These are phyloP conservation scores for Mnemiopsis leidyi DNA, from an alignment of 37 sponge, comb jelly and placozoan genomes.

Conservation along the genomic window DNA sequence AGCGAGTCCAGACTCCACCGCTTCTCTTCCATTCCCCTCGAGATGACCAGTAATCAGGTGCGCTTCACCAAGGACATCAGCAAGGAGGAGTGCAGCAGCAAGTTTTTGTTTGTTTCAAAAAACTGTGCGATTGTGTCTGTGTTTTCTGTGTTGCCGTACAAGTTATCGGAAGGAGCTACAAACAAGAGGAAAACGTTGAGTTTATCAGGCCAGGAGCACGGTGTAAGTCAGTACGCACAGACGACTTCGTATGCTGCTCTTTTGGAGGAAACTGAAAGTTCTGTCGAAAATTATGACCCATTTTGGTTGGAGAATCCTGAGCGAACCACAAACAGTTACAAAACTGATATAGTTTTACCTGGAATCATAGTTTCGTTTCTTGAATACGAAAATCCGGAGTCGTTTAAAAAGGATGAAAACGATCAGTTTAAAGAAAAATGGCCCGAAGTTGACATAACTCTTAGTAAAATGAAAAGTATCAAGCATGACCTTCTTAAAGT, in stretches of 20 bases:
- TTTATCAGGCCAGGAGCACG: neutral
- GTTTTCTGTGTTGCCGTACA: conserved; percentile 47
- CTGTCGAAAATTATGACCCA: conserved; percentile 18
- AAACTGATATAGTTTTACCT: conserved; percentile 39
- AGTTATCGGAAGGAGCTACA: neutral
- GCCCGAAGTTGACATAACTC: conserved; percentile 58
- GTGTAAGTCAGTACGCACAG: neutral
- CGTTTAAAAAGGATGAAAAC: conserved; percentile 47
- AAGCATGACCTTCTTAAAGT: conserved; percentile 42
- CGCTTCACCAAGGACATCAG: conserved; percentile 22
- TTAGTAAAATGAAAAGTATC: conserved; percentile 62
- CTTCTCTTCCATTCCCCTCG: neutral
- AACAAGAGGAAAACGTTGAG: neutral
- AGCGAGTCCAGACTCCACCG: conserved; percentile 4
- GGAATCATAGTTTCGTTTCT: conserved; percentile 35
- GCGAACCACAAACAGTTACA: neutral
- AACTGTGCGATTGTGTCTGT: conserved; percentile 6
- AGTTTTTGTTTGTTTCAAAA: conserved; percentile 40
- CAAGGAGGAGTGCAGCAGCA: conserved; percentile 51
- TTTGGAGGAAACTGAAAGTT: conserved; percentile 8
- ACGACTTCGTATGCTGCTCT: conserved; percentile 30
- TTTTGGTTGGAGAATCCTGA: conserved; percentile 36
- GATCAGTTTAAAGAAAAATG: conserved; percentile 54
- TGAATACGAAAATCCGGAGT: conserved; percentile 63
- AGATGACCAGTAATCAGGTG: neutral